Evolutionary conservation across 2,797 vertebrate genomes (phyloP).

Genomic region (Manis javanica): DNA sequence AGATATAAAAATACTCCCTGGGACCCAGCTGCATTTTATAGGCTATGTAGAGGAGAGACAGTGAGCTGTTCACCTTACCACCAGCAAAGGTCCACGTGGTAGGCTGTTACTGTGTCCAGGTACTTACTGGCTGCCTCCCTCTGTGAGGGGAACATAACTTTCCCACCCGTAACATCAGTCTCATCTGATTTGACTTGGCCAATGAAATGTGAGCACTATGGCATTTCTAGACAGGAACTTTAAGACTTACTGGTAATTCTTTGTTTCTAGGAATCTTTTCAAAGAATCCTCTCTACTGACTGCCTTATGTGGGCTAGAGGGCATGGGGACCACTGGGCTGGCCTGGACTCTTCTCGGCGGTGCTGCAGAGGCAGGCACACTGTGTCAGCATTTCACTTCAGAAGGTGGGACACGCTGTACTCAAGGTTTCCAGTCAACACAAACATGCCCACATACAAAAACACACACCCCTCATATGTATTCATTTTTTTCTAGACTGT

Average conservation of each 20-base stretch:
- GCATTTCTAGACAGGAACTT: not conserved
- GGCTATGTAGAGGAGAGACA: not conserved
- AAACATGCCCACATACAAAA: not conserved
- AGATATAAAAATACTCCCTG: constrained; percentile 57
- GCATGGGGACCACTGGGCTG: not conserved
- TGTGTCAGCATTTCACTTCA: not conserved
- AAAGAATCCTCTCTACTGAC: not conserved
- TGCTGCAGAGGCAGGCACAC: not conserved
- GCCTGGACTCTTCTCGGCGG: not conserved
- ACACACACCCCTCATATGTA: not conserved
- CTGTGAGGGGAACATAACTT: not conserved
- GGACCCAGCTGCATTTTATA: constrained; percentile 1
- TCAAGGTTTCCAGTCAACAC: not conserved
- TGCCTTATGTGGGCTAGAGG: not conserved
- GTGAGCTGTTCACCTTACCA: not conserved
- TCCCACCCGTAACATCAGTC: not conserved
- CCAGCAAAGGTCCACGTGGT: not conserved
- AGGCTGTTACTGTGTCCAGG: not conserved
- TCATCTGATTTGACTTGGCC: constrained; percentile 3
- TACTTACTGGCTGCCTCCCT: not conserved
- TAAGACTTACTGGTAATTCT: not conserved
- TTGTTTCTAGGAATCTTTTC: not conserved
- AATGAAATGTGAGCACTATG: not conserved
- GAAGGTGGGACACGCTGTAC: not conserved
- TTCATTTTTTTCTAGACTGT: constrained; percentile 39